Percentiles rank a stretch among this genome's conserved stretches.
Conservation (phyloP, 2,797 vertebrate species). For the Scolopax bukidnonensis region DNA sequence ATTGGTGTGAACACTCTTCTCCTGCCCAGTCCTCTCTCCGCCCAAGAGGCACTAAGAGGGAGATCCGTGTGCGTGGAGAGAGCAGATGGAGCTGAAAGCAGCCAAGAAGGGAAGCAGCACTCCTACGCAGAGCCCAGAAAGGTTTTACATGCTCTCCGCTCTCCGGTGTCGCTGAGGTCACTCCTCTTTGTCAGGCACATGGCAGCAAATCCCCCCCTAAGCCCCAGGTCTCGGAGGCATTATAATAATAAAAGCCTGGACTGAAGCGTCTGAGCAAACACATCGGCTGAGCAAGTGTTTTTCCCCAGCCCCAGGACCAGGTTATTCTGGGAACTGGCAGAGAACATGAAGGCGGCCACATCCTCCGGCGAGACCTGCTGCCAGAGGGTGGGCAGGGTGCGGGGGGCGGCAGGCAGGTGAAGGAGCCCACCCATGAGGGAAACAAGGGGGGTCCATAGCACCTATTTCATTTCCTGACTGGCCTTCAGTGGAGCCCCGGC, state of each 20-base stretch:
- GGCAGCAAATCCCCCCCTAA: conserved; percentile 61
- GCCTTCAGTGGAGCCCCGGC: not conserved
- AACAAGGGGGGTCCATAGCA: not conserved
- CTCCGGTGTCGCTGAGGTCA: conserved; percentile 44
- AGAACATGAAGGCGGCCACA: not conserved
- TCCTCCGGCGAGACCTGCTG: not conserved
- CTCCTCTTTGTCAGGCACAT: conserved; percentile 64
- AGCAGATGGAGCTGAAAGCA: conserved; percentile 14
- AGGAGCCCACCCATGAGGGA: not conserved
- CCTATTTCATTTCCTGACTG: conserved; percentile 36
- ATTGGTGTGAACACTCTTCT: not conserved
- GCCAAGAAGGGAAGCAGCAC: not conserved
- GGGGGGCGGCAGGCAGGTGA: not conserved
- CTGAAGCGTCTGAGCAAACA: conserved; percentile 46
- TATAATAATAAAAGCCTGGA: conserved; percentile 47
- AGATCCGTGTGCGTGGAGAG: not conserved
- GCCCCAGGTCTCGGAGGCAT: conserved; percentile 36
- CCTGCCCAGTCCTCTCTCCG: not conserved
- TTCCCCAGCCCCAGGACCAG: not conserved
- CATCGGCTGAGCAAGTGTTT: not conserved
- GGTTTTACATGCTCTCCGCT: conserved; percentile 1
- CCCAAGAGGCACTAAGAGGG: not conserved
- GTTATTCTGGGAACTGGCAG: conserved; percentile 16
- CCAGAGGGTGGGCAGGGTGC: not conserved
- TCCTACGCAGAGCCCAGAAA: conserved; percentile 17